Conservation (phyloP, 64 coral and sea anemone species). For the Astreopora myriophthalma region DNA sequence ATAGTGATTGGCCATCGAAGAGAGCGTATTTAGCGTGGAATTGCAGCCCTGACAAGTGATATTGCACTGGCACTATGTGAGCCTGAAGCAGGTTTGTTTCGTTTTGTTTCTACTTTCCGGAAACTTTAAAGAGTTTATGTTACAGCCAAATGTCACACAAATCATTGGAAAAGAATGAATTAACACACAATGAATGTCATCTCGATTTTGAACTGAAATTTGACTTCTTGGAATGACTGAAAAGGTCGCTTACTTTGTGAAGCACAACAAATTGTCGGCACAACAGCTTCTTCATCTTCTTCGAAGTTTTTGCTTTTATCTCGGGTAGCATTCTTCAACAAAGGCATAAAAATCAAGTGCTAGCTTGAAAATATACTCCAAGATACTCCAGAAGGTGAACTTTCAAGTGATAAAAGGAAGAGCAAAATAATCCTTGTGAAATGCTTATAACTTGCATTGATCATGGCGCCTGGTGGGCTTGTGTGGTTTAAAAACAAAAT, state of each 20-base stretch:
- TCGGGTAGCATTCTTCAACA: too few species aligned
- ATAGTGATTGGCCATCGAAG: not conserved
- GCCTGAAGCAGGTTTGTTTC: not conserved
- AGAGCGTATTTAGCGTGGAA: slow-evolving; percentile 1
- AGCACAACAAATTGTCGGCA: not conserved
- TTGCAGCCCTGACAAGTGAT: not conserved
- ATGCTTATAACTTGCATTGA: too few species aligned
- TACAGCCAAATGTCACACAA: not conserved
- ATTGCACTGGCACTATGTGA: not conserved
- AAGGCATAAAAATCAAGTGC: too few species aligned
- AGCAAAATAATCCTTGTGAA: too few species aligned
- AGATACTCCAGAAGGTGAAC: too few species aligned
- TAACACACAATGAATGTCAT: not conserved
- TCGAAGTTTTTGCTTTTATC: too few species aligned
- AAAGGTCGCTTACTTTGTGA: not conserved
- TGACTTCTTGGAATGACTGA: not conserved
- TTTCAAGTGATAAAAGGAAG: too few species aligned
- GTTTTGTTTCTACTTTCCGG: not conserved
- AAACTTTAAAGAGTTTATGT: not conserved
- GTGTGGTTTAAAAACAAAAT: too few species aligned
- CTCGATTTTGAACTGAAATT: not conserved
- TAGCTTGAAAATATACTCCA: too few species aligned
- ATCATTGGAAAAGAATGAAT: not conserved
- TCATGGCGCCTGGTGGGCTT: too few species aligned
- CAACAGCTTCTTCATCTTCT: too few species aligned